A percentile compares a stretch with the other conserved stretches of the same genome.
These are phyloP conservation scores for Brachyhypopomus gauderio DNA, from an alignment of 2,113 vertebrate genomes.

Conservation along the genomic window DNA sequence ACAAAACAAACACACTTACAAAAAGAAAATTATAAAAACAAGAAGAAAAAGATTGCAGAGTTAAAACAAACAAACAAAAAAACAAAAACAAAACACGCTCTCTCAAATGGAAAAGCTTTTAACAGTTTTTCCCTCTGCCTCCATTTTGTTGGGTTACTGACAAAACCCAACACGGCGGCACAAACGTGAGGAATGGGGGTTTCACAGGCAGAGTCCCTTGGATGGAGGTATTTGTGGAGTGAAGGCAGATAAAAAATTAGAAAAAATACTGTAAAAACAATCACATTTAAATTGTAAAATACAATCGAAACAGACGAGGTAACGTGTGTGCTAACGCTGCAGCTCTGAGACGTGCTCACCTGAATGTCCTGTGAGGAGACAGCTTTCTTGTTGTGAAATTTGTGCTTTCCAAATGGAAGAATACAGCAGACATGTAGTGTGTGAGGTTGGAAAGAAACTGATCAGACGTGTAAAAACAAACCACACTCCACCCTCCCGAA, in stretches of 20 bases:
- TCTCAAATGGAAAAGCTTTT: constrained; percentile 25
- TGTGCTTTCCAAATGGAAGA: constrained; percentile 29
- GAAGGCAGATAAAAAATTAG: constrained; percentile 34
- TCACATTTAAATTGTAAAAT: constrained; percentile 20
- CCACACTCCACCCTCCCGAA: too few species aligned
- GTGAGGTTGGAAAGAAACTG: constrained; percentile 17
- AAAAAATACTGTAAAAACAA: constrained; percentile 9
- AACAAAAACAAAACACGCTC: not conserved
- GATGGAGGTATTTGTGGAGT: constrained; percentile 50
- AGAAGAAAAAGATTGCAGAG: constrained; percentile 30
- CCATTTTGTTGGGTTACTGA: not conserved
- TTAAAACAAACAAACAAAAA: constrained; percentile 24
- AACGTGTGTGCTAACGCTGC: constrained; percentile 43
- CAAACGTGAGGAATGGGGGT: constrained; percentile 33
- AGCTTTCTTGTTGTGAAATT: not conserved
- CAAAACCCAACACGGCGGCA: constrained; percentile 7
- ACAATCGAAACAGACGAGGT: constrained; percentile 41
- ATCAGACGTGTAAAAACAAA: constrained; percentile 9
- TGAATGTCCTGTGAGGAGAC: constrained; percentile 36
- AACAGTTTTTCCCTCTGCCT: constrained; percentile 38
- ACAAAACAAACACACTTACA: not conserved
- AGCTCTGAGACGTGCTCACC: constrained; percentile 35
- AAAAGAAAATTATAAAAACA: not conserved
- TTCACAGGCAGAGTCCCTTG: not conserved
- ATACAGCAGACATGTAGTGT: constrained; percentile 29